Base-by-base conservation (phyloP, 1,140 invertebrate species). In the Daktulosphaira vitifoliae region DNA sequence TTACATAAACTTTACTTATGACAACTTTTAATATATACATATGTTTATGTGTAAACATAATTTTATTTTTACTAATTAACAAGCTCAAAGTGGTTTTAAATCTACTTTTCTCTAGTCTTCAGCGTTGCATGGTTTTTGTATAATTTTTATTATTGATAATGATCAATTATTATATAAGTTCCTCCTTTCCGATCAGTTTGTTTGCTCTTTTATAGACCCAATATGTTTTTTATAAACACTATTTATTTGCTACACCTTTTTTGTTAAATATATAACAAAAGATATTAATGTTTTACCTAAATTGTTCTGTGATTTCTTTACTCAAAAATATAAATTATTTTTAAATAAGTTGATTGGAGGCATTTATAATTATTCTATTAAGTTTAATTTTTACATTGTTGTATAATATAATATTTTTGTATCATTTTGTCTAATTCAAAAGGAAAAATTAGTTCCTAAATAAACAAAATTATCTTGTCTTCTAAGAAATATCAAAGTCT, bases 21-120 rank as follows among this genome's bases (percentile, higher is more conserved):
- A 62, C 23, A 62, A 46, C 39, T 16, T 46, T 29, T 9, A 29
- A 46, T 62, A 59, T 59, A 42, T 44, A n/a, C n/a, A n/a, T n/a
- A n/a, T n/a, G n/a, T n/a, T n/a, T n/a, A n/a, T n/a, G n/a, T n/a
- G n/a, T n/a, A n/a, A n/a, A n/a, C n/a, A n/a, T n/a, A n/a, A n/a
- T n/a, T n/a, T n/a, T n/a, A n/a, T n/a, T n/a, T 44, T 62, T 16
- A 22, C 54, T 44, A 39, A 56, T 44, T 62, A 62, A 26, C 54
- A 46, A 44, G 54, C 54, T 62, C 54, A 62, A 62, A 46, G 54
- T 62, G 54, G 54, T 62, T 33, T 46, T n/a, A 46, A 62, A 26
- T 62, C 39, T 59, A 59, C 39, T 44, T 62, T 56, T 62, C 39
- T 62, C 54, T 62, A 62, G 54, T 62, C 54, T 62, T 62, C 54